Evolutionary conservation across 2,797 vertebrate genomes (phyloP).

Genomic region (Phrynocephalus forsythii): DNA sequence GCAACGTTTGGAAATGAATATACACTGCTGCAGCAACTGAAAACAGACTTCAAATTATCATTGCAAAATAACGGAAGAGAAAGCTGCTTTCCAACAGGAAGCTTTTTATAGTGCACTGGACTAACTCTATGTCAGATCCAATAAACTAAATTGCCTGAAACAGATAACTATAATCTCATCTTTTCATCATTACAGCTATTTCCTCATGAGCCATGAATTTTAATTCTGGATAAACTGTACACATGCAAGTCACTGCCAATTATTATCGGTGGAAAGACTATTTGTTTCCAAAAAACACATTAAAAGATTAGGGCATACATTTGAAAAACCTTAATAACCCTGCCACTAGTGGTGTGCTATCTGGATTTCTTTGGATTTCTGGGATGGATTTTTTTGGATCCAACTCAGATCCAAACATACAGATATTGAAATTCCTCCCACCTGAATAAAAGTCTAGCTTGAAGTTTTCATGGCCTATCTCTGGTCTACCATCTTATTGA

Average conservation of each 20-base stretch:
- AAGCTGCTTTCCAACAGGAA: constrained; percentile 46
- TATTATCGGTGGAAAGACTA: background rate
- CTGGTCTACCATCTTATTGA: no score
- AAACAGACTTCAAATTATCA: constrained; percentile 1
- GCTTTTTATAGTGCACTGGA: constrained; percentile 35
- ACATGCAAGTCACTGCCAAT: background rate
- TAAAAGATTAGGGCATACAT: background rate
- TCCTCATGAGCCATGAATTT: constrained; percentile 12
- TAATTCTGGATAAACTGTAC: constrained; percentile 15
- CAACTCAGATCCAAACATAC: background rate
- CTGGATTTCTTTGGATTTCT: background rate
- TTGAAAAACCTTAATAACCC: background rate
- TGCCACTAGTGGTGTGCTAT: background rate
- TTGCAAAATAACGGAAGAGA: constrained; percentile 7
- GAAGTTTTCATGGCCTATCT: no score
- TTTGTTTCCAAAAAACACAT: background rate
- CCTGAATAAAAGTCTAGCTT: no score
- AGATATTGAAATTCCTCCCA: no score
- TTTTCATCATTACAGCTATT: constrained; percentile 37
- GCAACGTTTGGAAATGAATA: background rate
- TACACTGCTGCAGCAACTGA: background rate
- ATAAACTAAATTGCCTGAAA: constrained; percentile 58
- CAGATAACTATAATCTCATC: constrained; percentile 54
- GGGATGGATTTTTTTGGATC: background rate
- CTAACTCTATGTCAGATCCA: constrained; percentile 44